phyloP scores from a whole-genome alignment of 2,797 vertebrate genomes.

The Macrochelys suwanniensis region DNA sequence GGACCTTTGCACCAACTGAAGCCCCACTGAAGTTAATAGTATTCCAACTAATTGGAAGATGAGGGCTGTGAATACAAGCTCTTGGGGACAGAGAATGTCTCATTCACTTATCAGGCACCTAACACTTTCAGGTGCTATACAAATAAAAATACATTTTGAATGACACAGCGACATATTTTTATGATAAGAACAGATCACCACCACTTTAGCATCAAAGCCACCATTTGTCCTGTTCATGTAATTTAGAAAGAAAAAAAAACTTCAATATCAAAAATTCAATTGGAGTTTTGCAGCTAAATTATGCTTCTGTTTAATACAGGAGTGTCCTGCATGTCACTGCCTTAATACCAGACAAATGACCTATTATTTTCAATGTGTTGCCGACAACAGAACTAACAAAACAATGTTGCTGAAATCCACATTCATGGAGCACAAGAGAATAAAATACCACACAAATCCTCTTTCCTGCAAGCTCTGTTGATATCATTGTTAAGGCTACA shows the following conservation, averaged over 20 bases:
- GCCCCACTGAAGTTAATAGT: not conserved
- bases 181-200: not conserved
- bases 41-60: not conserved
- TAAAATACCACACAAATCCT: slow-evolving; percentile 73
- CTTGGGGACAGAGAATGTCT: accelerated
- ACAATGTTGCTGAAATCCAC: slow-evolving; percentile 59
- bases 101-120: not conserved
- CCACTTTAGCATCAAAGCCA: not conserved
- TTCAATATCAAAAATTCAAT: not conserved
- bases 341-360: slow-evolving; percentile 50
- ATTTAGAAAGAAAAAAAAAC: not conserved
- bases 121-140: not conserved
- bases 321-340: not conserved
- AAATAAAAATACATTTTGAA: not conserved
- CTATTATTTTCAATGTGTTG: slow-evolving; percentile 47
- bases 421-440: slow-evolving; percentile 67
- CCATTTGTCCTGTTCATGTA: not conserved
- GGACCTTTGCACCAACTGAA: not conserved
- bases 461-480: slow-evolving; percentile 71
- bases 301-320: not conserved
- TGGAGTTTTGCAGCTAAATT: not conserved
- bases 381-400: slow-evolving; percentile 61
- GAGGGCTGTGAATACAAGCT: not conserved
- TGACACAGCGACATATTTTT: not conserved
- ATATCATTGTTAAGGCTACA: slow-evolving; percentile 71